A percentile compares a stretch with the other conserved stretches of the same genome.
phyloP scores from a whole-genome alignment of 1,140 invertebrate species.

The Bombus consobrinus region DNA sequence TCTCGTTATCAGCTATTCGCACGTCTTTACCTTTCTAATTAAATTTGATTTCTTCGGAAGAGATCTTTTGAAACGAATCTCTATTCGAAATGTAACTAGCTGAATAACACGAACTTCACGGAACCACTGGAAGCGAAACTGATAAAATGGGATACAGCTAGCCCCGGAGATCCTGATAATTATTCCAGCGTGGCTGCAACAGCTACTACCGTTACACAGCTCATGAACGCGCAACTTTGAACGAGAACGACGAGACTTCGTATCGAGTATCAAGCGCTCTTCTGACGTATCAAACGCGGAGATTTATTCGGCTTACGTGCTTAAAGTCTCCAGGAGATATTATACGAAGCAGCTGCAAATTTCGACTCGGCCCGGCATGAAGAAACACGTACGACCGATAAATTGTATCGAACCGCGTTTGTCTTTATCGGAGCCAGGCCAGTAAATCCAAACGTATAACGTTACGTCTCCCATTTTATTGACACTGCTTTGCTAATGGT shows the following conservation, averaged over 20 bases:
- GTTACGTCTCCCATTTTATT: conserved; percentile 10
- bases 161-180: background rate
- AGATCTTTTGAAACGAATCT: background rate
- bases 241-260: conserved; percentile 5
- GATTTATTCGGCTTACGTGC: conserved; percentile 43
- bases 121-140: background rate
- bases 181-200: background rate
- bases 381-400: conserved; percentile 41
- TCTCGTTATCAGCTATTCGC: background rate
- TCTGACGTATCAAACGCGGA: conserved; percentile 27
- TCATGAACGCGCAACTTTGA: background rate
- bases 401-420: conserved; percentile 33
- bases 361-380: background rate
- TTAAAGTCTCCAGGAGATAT: conserved; percentile 3
- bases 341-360: conserved; percentile 28
- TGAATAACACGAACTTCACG: background rate
- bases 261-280: conserved; percentile 22
- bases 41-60: background rate
- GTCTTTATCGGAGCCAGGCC: background rate
- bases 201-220: background rate
- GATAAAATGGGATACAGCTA: background rate
- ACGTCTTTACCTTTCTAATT: background rate
- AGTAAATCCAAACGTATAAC: conserved; percentile 15
- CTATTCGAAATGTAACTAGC: background rate
- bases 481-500: conserved; percentile 33